These are phyloP conservation scores for Salarias fasciatus DNA, from an alignment of 2,797 vertebrate species.

Conservation along the genomic window DNA sequence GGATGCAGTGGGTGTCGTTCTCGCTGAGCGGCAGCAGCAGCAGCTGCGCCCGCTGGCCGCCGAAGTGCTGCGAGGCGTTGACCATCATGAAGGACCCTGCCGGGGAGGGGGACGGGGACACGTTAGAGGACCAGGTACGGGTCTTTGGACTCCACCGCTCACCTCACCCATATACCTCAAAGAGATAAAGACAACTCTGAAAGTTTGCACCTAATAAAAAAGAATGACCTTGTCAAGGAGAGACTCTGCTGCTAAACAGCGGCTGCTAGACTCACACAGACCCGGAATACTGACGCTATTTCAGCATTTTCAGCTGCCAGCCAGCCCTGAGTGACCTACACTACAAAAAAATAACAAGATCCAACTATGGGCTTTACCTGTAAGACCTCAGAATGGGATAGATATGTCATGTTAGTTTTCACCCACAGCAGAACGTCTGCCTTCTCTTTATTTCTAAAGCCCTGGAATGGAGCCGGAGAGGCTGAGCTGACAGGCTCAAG, in stretches of 20 bases:
- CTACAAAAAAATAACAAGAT: conserved; percentile 40
- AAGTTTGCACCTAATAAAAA: conserved; percentile 5
- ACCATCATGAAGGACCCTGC: conserved; percentile 96
- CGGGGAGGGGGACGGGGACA: too few species aligned
- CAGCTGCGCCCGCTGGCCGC: conserved; percentile 89
- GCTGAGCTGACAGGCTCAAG: conserved; percentile 48
- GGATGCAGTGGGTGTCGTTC: conserved; percentile 97
- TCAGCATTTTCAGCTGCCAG: conserved; percentile 22
- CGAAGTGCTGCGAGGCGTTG: conserved; percentile 90
- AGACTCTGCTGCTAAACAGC: too few species aligned
- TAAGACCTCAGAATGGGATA: conserved; percentile 42
- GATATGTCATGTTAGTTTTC: conserved; percentile 63
- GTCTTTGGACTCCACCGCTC: too few species aligned
- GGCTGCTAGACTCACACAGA: too few species aligned
- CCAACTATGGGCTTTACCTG: conserved; percentile 16
- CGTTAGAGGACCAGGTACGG: too few species aligned
- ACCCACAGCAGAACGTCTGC: conserved; percentile 18
- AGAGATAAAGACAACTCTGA: conserved; percentile 8
- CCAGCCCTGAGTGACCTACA: conserved; percentile 8
- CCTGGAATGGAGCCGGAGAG: conserved; percentile 17
- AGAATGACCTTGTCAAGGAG: conserved; percentile 9
- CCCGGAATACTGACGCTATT: conserved; percentile 8
- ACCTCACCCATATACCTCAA: too few species aligned
- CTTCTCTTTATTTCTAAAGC: conserved; percentile 42
- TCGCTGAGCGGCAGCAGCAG: conserved; percentile 92